These are phyloP conservation scores for Apteryx owenii DNA, from an alignment of 2,113 vertebrate species.

Conservation along the genomic window DNA sequence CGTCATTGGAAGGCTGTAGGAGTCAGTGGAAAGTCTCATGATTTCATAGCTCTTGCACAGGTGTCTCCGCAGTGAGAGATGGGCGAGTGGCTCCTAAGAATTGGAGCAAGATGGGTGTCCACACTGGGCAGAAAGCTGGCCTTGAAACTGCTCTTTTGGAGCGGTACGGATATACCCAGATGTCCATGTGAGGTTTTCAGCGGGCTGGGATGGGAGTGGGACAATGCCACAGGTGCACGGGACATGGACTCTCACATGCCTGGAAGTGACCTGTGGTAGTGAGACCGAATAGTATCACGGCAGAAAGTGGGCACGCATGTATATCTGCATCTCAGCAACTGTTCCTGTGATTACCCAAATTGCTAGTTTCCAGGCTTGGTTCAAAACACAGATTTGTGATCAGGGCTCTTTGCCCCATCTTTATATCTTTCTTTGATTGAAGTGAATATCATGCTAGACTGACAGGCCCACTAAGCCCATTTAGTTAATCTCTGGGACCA, in stretches of 20 bases:
- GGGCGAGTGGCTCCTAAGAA: not conserved
- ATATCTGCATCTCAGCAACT: not conserved
- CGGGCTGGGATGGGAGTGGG: too few species aligned
- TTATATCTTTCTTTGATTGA: not conserved
- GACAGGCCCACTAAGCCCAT: not conserved
- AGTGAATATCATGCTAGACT: not conserved
- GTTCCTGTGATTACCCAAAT: fast-evolving
- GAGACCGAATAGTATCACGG: not conserved
- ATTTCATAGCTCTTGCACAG: not conserved
- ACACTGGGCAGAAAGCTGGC: too few species aligned
- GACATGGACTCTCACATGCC: too few species aligned
- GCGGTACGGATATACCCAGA: not conserved
- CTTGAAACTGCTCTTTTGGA: too few species aligned
- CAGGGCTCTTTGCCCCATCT: not conserved
- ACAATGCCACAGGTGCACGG: not conserved
- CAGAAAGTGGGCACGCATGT: not conserved
- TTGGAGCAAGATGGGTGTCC: not conserved
- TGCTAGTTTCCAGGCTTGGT: fast-evolving
- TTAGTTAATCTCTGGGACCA: not conserved
- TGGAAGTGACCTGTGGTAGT: not conserved
- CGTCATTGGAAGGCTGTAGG: not conserved
- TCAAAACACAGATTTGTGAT: fast-evolving
- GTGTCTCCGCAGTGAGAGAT: not conserved
- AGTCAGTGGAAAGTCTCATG: not conserved
- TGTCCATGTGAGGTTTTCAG: not conserved